Conservation (phyloP, 2,113 vertebrate species). For the Saccopteryx bilineata region DNA sequence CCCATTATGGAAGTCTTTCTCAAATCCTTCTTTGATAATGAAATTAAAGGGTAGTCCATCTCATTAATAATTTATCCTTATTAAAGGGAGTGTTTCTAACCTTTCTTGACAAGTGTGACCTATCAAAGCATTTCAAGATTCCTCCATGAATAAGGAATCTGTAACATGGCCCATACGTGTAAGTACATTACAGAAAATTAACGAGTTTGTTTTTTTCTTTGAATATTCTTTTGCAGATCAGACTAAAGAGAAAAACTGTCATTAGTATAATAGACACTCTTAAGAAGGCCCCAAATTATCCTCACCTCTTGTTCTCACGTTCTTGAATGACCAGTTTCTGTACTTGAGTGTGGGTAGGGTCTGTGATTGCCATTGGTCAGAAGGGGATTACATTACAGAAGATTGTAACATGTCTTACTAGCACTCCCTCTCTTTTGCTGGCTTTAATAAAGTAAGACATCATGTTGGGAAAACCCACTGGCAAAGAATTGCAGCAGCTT, state of each 20-base stretch:
- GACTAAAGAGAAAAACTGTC: neutral
- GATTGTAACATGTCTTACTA: neutral
- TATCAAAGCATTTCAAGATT: neutral
- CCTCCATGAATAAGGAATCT: neutral
- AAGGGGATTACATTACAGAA: neutral
- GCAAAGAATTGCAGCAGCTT: neutral
- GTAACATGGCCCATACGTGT: neutral
- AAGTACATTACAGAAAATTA: neutral
- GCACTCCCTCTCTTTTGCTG: neutral
- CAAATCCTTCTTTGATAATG: neutral
- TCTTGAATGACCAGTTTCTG: neutral
- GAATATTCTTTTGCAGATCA: neutral
- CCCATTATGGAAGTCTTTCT: neutral
- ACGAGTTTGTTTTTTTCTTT: neutral
- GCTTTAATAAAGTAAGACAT: neutral
- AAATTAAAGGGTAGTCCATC: neutral
- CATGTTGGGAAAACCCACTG: neutral
- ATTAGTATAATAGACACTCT: neutral
- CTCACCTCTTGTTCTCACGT: neutral
- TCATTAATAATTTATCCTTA: conserved; percentile 5
- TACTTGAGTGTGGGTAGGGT: neutral
- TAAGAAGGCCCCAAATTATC: neutral
- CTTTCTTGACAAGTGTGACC: neutral
- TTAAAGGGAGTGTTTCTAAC: neutral
- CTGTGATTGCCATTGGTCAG: neutral